phyloP scores from a whole-genome alignment of 2,888 invertebrate genomes.

The Synergus gifuensis region DNA sequence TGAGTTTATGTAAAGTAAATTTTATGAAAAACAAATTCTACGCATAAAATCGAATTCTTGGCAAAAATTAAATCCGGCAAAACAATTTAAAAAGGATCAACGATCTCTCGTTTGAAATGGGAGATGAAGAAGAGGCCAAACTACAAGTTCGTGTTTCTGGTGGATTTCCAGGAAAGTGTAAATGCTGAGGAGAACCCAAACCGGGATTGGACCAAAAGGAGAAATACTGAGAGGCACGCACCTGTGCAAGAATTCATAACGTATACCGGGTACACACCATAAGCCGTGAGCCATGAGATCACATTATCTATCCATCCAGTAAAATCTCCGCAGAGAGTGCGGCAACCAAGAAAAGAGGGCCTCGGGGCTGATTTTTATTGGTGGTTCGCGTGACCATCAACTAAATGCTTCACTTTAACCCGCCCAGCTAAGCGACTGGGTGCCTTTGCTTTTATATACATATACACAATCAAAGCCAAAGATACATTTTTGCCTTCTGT shows the following conservation, averaged over 20 bases:
- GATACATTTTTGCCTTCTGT: constrained; percentile 10
- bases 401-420: constrained; percentile 56
- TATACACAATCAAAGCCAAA: not conserved
- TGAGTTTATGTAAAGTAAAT: too few relatives aligned
- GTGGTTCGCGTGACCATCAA: constrained; percentile 57
- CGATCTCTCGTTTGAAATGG: constrained; percentile 13
- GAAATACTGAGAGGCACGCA: constrained; percentile 42
- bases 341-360: constrained; percentile 29
- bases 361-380: constrained; percentile 55
- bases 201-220: constrained; percentile 38
- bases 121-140: constrained; percentile 7
- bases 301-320: constrained; percentile 63
- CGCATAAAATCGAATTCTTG: not conserved
- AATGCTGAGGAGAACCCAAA: constrained; percentile 39
- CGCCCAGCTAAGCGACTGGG: constrained; percentile 38
- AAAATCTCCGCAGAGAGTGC: constrained; percentile 28
- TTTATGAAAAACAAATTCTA: too few relatives aligned
- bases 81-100: not conserved
- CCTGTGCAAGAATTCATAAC: constrained; percentile 40
- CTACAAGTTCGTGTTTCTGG: constrained; percentile 46
- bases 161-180: constrained; percentile 52
- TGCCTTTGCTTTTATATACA: not conserved
- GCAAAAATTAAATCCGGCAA: not conserved
- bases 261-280: constrained; percentile 18
- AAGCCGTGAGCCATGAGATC: constrained; percentile 46